Conservation (phyloP, 1,140 invertebrate genomes). For the Drosophila busckii region DNA sequence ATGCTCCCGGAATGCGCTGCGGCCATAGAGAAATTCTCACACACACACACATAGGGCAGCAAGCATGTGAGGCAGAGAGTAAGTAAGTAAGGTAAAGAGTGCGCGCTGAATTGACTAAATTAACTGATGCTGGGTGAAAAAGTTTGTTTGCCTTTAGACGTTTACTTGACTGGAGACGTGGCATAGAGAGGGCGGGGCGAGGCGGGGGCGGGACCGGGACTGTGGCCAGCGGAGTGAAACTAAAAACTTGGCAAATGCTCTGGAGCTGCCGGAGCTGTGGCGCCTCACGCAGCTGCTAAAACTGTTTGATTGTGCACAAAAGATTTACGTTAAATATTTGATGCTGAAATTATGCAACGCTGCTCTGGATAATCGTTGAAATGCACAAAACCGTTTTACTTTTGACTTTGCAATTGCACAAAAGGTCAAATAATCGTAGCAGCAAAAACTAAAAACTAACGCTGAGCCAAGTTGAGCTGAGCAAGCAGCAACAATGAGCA, state of each 20-base stretch:
- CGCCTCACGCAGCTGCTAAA: conserved; percentile 17
- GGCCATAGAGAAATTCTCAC: conserved; percentile 14
- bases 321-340: conserved; percentile 71
- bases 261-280: background rate
- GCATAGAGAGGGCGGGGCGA: background rate
- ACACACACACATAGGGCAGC: conserved; percentile 5
- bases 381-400: conserved; percentile 49
- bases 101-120: conserved; percentile 67
- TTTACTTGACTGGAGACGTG: conserved; percentile 35
- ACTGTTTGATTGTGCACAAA: conserved; percentile 64
- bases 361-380: conserved; percentile 62
- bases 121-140: conserved; percentile 58
- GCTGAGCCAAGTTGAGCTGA: too few relatives aligned
- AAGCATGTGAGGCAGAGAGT: background rate
- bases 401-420: conserved; percentile 13
- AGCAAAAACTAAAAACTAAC: too few relatives aligned
- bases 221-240: conserved; percentile 5
- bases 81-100: background rate
- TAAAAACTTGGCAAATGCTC: conserved; percentile 16
- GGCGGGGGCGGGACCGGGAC: background rate
- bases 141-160: conserved; percentile 63
- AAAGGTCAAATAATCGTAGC: conserved; percentile 24
- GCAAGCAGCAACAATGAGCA: too few relatives aligned
- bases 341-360: conserved; percentile 70
- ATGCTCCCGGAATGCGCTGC: conserved; percentile 43